Base-by-base conservation (phyloP, 2,113 vertebrate species). In the Hyaena hyaena region DNA sequence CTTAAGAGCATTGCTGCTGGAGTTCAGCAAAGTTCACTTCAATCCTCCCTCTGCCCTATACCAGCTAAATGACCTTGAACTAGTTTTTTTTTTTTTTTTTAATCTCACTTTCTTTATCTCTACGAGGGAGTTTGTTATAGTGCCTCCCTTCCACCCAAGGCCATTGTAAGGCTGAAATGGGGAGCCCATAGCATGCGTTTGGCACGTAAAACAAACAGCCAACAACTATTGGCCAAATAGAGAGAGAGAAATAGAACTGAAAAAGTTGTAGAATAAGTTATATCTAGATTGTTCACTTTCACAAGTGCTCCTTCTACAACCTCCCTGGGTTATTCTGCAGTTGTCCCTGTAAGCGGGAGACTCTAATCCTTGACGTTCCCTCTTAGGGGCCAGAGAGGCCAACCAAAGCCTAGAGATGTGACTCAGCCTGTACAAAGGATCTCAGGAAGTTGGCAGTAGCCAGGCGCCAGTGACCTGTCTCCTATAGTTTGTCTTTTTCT, bases 41-140 rank as follows among this genome's bases (percentile, higher is more conserved):
- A 23, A 1, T 84, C 10, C 28, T 80, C 65, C 26, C 48, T 39
- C 50, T 24, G 35, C 21, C 80, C 16, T 53, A 35, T 4, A 16
- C 15, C 28, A 79, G 26, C 87, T 66, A 4, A 74, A n/a, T 50
- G 71, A 81, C 81, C 88, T 95, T 71, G 58, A 84, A 81, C 11
- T 79, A 14, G 50, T 50, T 11, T 14, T 50, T 48, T 5, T 11
- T 14, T 50, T 28, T 48, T 19, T 28, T 39, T 82, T 23, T 3
- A 39, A n/a, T 66, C 45, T 66, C 73, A 19, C 66, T 89, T 87
- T 91, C 35, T 35, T 87, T 63, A 28, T 83, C 65, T 76, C 31
- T 15, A 31, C 26, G 12, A 33, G 11, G 17, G 48, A 55, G 43
- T 82, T 68, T 35, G 24, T 23, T 33, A 11, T 3, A 17, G 26